Evolutionary conservation across 2,888 invertebrate species (phyloP).

Genomic region (Octonoba sinensis): DNA sequence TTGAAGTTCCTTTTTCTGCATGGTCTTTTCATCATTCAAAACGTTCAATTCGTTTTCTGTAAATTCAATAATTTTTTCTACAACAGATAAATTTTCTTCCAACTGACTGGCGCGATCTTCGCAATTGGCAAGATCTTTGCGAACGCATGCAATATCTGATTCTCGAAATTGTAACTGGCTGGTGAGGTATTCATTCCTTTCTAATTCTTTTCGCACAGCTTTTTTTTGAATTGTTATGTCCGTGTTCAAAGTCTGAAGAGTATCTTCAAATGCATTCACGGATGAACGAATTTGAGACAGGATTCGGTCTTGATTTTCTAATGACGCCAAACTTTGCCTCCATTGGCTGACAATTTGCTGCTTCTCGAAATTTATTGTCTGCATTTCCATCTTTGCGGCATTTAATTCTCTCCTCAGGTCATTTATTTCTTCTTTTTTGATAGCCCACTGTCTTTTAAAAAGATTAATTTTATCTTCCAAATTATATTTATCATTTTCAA

Average conservation of each 20-base stretch:
- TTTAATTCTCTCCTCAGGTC: slow-evolving; percentile 50
- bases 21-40: slow-evolving; percentile 28
- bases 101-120: slow-evolving; percentile 26
- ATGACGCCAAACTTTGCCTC: slow-evolving; percentile 48
- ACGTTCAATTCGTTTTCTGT: slow-evolving; percentile 41
- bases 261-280: slow-evolving; percentile 34
- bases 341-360: slow-evolving; percentile 58
- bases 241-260: slow-evolving; percentile 36
- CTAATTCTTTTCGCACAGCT: slow-evolving; percentile 49
- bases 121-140: slow-evolving; percentile 17
- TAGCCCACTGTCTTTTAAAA: slow-evolving; percentile 51
- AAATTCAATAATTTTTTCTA: slow-evolving; percentile 39
- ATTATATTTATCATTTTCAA: slow-evolving; percentile 49
- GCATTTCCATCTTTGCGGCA: slow-evolving; percentile 51
- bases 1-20: slow-evolving; percentile 32
- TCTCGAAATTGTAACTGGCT: slow-evolving; percentile 25
- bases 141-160: slow-evolving; percentile 39
- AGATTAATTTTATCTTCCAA: slow-evolving; percentile 52
- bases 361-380: slow-evolving; percentile 51
- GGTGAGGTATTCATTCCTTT: slow-evolving; percentile 47
- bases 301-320: slow-evolving; percentile 40
- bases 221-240: slow-evolving; percentile 49
- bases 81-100: slow-evolving; percentile 29
- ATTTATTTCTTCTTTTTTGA: slow-evolving; percentile 50
- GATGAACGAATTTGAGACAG: slow-evolving; percentile 29